phyloP scores from a whole-genome alignment of 2,888 invertebrate genomes.

The Heliothis peltigera region DNA sequence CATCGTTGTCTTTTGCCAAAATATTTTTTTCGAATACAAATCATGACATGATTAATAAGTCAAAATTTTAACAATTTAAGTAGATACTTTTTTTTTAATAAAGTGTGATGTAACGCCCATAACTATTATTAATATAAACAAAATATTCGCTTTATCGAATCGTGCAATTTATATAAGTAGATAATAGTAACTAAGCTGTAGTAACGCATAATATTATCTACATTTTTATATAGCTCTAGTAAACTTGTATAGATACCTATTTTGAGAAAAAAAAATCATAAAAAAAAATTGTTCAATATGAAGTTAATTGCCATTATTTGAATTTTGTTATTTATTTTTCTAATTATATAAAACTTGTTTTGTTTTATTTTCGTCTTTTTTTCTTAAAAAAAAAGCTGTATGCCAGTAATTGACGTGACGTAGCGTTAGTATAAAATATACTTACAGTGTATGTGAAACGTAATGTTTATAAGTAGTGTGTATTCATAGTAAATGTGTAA shows the following conservation, averaged over 20 bases:
- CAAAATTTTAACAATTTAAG: conserved; percentile 32
- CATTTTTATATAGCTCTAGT: conserved; percentile 63
- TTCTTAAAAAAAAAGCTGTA: conserved; percentile 76
- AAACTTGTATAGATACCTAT: conserved; percentile 75
- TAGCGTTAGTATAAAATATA: conserved; percentile 72
- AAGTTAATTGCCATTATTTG: conserved; percentile 80
- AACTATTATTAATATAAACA: conserved; percentile 66
- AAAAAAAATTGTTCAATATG: conserved; percentile 56
- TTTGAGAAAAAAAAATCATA: conserved; percentile 58
- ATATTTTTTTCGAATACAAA: conserved; percentile 3
- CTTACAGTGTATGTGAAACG: conserved; percentile 80
- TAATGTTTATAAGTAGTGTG: conserved; percentile 81
- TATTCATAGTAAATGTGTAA: conserved; percentile 86
- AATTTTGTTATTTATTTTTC: conserved; percentile 88
- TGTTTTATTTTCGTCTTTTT: conserved; percentile 70
- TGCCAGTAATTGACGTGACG: conserved; percentile 86
- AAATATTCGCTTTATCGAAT: conserved; percentile 88
- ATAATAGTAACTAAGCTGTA: conserved; percentile 79
- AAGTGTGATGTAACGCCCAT: conserved; percentile 57
- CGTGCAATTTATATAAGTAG: conserved; percentile 89
- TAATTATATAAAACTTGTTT: conserved; percentile 81
- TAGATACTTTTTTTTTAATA: conserved; percentile 29
- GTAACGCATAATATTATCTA: conserved; percentile 79
- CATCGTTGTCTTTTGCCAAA: too few relatives aligned
- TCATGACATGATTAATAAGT: conserved; percentile 39